Evolutionary conservation across 2,888 invertebrate species (phyloP), one percentile per base, ranked within the genome.

Genomic region (Cephus pulcher): DNA sequence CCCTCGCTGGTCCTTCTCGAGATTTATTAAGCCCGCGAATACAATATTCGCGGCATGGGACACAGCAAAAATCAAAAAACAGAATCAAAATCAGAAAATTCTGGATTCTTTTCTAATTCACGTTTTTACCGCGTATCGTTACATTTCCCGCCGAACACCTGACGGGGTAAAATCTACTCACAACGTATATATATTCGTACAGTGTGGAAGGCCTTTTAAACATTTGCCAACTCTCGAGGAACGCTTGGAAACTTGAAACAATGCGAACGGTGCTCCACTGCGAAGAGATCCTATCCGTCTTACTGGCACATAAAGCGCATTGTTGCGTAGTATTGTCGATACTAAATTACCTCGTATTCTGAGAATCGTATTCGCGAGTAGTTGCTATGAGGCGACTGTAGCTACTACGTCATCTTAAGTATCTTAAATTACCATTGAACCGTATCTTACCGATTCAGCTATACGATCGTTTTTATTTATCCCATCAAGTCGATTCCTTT

Each of bases 321-420:
- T 71, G 71, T 71, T 71, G 33, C 33, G 69, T 12, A 34, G 76
- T 75, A 82, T 78, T 78, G 80, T 76, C 79, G 75, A 82, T 79
- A 76, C 70, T 68, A 73, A 81, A 79, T 79, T 76, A 77, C 78
- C 74, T 75, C 80, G 75, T 79, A 81, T 80, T 77, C 80, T 73
- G 40, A 1, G 15, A 40, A 15, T 40, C 40, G 40, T 40, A 56
- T 56, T 56, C 23, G 56, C 56, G 9, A 23, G 56, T 56, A 56
- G 56, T 56, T 9, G 23, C 56, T 56, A 23, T 0, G 56, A 56
- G 23, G 56, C 56, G 56, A 56, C 23, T 56, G 56, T 56, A 56
- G 56, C 56, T 56, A 9, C 9, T 23, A 23, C 56, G 56, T 56
- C 23, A 56, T 56, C 56, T 56, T 56, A 9, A 56, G 23, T 56